A percentile compares a stretch with the other conserved stretches of the same genome.
Evolutionary conservation across 2,113 vertebrate species (phyloP).

Genomic region (Cyanistes caeruleus): DNA sequence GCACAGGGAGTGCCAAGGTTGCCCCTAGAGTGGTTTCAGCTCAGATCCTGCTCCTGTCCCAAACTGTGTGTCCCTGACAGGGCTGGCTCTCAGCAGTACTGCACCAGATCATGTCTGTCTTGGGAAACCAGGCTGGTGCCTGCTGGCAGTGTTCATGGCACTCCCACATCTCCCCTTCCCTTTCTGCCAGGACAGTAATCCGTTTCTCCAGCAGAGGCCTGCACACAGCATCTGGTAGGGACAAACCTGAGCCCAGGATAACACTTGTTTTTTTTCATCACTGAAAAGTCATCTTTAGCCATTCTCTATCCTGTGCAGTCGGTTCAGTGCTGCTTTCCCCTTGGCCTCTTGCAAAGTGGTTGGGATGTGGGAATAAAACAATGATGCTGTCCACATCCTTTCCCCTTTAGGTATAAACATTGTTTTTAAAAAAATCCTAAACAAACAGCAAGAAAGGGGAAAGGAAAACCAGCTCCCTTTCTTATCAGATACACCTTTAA

Average conservation of each 20-base stretch:
- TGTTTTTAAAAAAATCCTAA: neutral
- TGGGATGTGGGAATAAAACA: neutral
- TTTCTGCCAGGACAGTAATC: neutral
- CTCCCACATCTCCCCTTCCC: neutral
- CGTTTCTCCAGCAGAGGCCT: neutral
- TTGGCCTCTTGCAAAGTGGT: neutral
- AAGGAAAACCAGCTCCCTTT: neutral
- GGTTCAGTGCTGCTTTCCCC: neutral
- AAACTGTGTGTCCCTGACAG: neutral
- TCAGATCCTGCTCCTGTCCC: neutral
- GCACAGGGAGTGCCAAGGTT: neutral
- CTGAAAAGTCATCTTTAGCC: neutral
- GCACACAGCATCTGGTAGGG: neutral
- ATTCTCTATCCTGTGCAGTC: neutral
- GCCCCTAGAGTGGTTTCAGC: neutral
- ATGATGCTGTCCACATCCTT: neutral
- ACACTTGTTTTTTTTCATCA: fast-evolving
- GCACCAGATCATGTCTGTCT: fast-evolving
- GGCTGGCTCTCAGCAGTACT: neutral
- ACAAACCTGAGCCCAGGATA: fast-evolving
- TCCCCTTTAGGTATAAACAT: neutral
- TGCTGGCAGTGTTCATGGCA: neutral
- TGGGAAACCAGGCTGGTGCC: neutral
- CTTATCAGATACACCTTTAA: neutral
- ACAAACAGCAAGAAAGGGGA: neutral